These are phyloP conservation scores for Tarsius wallacei DNA, from an alignment of 2,797 vertebrate species.

Conservation along the genomic window DNA sequence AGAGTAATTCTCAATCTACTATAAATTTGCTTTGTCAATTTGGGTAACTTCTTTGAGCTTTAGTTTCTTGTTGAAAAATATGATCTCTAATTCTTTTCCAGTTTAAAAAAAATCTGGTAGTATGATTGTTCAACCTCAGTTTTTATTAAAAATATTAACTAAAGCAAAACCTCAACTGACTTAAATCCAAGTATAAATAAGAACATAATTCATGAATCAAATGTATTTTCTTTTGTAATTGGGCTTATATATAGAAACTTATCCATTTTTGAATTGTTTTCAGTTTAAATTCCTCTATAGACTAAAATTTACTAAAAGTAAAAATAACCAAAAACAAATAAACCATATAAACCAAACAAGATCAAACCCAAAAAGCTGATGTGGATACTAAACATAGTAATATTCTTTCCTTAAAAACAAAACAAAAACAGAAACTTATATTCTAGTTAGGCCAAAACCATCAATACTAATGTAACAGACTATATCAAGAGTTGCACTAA, in stretches of 20 bases:
- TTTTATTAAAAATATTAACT: constrained; percentile 50
- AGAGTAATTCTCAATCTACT: constrained; percentile 17
- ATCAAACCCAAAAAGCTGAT: background rate
- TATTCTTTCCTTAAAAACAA: background rate
- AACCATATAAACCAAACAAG: background rate
- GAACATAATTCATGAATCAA: background rate
- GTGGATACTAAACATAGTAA: background rate
- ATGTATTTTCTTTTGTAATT: background rate
- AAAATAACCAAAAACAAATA: background rate
- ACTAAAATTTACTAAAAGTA: background rate
- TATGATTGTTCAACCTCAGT: background rate
- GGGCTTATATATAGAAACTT: background rate
- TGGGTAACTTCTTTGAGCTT: background rate
- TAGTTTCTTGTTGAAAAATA: background rate
- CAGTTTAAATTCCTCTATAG: background rate
- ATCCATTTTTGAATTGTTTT: constrained; percentile 14
- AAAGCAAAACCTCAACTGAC: constrained; percentile 26
- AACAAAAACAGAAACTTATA: background rate
- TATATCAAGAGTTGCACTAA: background rate
- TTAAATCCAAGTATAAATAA: background rate
- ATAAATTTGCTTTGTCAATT: background rate
- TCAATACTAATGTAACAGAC: background rate
- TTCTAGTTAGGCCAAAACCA: background rate
- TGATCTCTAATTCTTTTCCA: background rate
- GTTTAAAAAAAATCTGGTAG: background rate